A percentile compares a stretch with the other conserved stretches of the same genome.
phyloP scores from a whole-genome alignment of 2,113 vertebrate species.

The human (Homo sapiens) region GRCh38 chr5:54148001-54148500 shows the following conservation, averaged over 20 bases:
- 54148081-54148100: not conserved
- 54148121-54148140: not conserved
- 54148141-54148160: slow-evolving; percentile 8
- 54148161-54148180: not conserved
- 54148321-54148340: slow-evolving; percentile 65
- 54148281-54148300: slow-evolving; percentile 63
- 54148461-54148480: not conserved
- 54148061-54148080: not conserved
- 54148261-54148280: slow-evolving; percentile 45
- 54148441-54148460: not conserved
- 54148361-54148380: slow-evolving; percentile 72
- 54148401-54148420: slow-evolving; percentile 65
- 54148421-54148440: slow-evolving; percentile 52
- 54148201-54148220: slow-evolving; percentile 35
- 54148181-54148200: slow-evolving; percentile 9
- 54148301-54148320: slow-evolving; percentile 45
- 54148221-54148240: slow-evolving; percentile 62
- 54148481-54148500: not conserved
- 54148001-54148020: not conserved
- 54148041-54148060: not conserved
- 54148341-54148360: slow-evolving; percentile 75
- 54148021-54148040: not conserved
- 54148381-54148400: slow-evolving; percentile 57
- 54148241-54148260: slow-evolving; percentile 36
- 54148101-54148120: not conserved